Percentiles rank a stretch among this genome's conserved stretches.
These are phyloP conservation scores for Cairina moschata DNA, from an alignment of 2,113 vertebrate genomes.

Conservation along the genomic window DNA sequence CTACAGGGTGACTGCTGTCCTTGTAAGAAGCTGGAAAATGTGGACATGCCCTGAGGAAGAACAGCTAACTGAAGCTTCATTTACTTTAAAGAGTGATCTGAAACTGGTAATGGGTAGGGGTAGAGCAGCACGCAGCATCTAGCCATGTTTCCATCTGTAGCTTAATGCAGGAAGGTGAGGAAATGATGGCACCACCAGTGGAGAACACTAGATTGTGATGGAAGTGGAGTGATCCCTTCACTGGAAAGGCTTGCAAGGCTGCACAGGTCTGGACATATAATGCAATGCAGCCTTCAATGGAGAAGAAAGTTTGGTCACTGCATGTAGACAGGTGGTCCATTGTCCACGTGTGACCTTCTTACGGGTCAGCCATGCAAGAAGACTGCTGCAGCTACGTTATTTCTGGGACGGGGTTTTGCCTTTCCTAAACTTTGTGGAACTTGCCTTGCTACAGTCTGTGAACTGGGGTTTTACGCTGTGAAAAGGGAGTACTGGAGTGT, in stretches of 20 bases:
- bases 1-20: neutral
- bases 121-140: neutral
- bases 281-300: neutral
- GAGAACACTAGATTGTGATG: neutral
- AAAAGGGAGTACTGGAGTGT: neutral
- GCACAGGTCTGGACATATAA: too few relatives aligned
- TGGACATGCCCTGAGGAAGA: neutral
- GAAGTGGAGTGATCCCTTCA: neutral
- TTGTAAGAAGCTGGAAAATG: neutral
- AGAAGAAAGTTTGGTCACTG: neutral
- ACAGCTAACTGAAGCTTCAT: neutral
- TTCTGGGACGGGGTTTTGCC: neutral
- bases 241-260: neutral
- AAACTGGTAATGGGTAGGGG: neutral
- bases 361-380: neutral
- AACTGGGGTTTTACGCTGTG: neutral
- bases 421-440: neutral
- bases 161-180: neutral
- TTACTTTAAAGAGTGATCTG: neutral
- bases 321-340: neutral
- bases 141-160: neutral
- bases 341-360: too few relatives aligned
- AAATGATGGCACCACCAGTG: neutral
- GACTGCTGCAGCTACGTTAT: neutral
- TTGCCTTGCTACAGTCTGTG: neutral